These are phyloP conservation scores for Channallabes apus DNA, from an alignment of 2,797 vertebrate species.

Conservation along the genomic window DNA sequence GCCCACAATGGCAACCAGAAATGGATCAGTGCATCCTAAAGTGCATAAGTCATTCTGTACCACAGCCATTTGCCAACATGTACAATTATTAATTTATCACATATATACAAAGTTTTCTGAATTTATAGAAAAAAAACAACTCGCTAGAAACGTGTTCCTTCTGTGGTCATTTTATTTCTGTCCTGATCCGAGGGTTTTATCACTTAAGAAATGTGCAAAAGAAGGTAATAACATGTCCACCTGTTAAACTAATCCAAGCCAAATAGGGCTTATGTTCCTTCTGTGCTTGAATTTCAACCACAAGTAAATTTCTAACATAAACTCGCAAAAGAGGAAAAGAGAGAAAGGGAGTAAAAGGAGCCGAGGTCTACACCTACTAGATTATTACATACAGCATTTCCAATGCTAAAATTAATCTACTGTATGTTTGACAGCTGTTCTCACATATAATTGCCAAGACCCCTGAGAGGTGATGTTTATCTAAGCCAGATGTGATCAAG, in stretches of 20 bases:
- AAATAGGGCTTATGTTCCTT: not conserved
- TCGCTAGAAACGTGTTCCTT: not conserved
- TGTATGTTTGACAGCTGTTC: slow-evolving; percentile 37
- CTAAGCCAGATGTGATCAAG: slow-evolving; percentile 36
- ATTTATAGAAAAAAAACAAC: not conserved
- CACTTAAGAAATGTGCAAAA: not conserved
- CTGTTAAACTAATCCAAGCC: not conserved
- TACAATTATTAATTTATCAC: not conserved
- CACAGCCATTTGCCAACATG: not conserved
- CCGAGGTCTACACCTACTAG: no score
- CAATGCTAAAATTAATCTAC: no score
- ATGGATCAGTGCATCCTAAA: not conserved
- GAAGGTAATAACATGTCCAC: not conserved
- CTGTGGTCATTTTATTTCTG: not conserved
- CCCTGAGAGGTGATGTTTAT: slow-evolving; percentile 31
- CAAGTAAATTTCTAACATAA: not conserved
- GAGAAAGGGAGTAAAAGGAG: not conserved
- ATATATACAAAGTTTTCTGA: not conserved
- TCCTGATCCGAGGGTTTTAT: not conserved
- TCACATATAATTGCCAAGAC: slow-evolving; percentile 24
- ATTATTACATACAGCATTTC: not conserved
- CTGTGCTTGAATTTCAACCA: not conserved
- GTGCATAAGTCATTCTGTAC: not conserved
- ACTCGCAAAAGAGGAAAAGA: not conserved
- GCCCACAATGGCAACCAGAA: not conserved